phyloP scores from a whole-genome alignment of 2,113 vertebrate genomes.

The Pollimyrus isidori region DNA sequence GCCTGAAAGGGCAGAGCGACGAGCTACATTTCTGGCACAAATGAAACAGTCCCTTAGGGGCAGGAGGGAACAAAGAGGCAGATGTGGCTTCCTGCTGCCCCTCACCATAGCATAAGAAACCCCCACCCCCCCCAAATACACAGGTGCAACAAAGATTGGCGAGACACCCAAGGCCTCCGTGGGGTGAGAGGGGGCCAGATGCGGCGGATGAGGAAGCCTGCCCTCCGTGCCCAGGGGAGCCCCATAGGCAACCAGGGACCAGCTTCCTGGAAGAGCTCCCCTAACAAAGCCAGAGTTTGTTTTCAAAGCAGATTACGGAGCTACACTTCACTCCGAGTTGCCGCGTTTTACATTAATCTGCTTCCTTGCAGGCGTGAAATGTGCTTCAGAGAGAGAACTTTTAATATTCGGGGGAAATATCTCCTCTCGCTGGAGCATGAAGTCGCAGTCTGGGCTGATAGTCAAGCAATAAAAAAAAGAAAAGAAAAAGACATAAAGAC shows the following conservation, averaged over 20 bases:
- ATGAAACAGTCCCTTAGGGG: constrained; percentile 78
- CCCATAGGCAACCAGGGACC: background rate
- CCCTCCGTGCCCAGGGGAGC: background rate
- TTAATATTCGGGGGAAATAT: constrained; percentile 51
- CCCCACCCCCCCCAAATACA: background rate
- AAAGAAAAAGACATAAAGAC: constrained; percentile 7
- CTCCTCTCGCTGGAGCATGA: constrained; percentile 40
- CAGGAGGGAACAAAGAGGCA: constrained; percentile 73
- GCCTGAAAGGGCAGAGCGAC: constrained; percentile 69
- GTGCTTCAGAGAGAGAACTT: constrained; percentile 31
- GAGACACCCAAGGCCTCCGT: background rate
- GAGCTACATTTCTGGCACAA: constrained; percentile 75
- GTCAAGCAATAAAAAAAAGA: background rate
- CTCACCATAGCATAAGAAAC: background rate
- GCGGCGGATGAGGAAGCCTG: background rate
- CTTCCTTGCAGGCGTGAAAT: constrained; percentile 41
- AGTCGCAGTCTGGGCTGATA: constrained; percentile 48
- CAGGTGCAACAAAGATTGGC: background rate
- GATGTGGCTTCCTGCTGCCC: constrained; percentile 72
- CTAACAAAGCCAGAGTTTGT: background rate
- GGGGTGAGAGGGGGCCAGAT: background rate
- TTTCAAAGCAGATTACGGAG: constrained; percentile 28
- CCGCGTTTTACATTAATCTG: constrained; percentile 26
- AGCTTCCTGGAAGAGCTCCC: background rate
- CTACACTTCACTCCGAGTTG: background rate